A percentile compares a stretch with the other conserved stretches of the same genome.
Evolutionary conservation across 2,888 invertebrate genomes (phyloP).

Genomic region (Cantharis lateralis): DNA sequence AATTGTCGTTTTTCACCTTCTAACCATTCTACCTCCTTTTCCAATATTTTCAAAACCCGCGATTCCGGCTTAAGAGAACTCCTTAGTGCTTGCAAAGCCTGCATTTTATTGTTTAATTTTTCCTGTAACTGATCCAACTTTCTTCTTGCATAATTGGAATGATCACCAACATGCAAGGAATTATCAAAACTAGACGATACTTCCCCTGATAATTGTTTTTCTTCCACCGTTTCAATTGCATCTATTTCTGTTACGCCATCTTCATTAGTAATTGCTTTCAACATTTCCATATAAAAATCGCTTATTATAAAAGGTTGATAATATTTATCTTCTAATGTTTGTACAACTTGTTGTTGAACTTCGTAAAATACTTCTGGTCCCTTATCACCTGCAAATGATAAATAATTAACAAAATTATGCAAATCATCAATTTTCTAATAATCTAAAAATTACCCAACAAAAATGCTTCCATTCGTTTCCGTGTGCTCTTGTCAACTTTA

Average conservation of each 20-base stretch:
- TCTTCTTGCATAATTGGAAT: conserved; percentile 79
- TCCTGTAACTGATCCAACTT: conserved; percentile 85
- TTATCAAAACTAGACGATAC: conserved; percentile 58
- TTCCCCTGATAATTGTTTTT: conserved; percentile 62
- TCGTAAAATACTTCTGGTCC: conserved; percentile 88
- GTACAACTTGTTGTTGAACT: conserved; percentile 79
- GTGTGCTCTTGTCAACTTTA: conserved; percentile 78
- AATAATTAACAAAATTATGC: neutral
- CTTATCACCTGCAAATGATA: conserved; percentile 68
- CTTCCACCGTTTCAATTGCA: conserved; percentile 58
- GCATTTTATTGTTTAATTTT: conserved; percentile 80
- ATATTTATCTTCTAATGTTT: conserved; percentile 83
- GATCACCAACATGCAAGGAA: conserved; percentile 73
- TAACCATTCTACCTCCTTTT: conserved; percentile 82
- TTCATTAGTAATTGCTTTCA: conserved; percentile 68
- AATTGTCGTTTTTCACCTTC: conserved; percentile 79
- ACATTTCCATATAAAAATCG: conserved; percentile 78
- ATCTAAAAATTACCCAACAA: conserved; percentile 57
- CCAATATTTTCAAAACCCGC: conserved; percentile 76
- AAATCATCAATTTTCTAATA: neutral
- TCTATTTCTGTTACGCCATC: conserved; percentile 56
- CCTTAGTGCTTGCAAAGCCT: conserved; percentile 81
- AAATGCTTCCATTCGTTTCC: conserved; percentile 87
- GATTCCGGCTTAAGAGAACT: conserved; percentile 84
- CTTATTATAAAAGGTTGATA: conserved; percentile 88